Base-by-base conservation (phyloP, 2,113 vertebrate species). In the Muscicapa adusta region DNA sequence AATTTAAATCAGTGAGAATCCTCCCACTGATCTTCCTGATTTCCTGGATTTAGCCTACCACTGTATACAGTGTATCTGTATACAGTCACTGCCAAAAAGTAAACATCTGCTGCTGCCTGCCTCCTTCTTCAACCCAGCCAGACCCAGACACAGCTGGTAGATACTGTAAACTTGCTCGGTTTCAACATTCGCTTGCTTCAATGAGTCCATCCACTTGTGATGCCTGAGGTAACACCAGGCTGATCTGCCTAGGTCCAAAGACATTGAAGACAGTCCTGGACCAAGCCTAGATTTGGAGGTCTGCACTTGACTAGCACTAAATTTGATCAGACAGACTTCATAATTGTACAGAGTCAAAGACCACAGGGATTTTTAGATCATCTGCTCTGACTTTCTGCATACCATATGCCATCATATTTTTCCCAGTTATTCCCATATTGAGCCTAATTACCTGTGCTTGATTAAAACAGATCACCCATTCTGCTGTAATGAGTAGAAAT, bases 401-500 rank as follows among this genome's bases (percentile, higher is more conserved):
- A 70, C 80, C 88, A 86, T 96, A 94, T 95, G 95, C 60, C 82
- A 58, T 90, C 79, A 51, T 88, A 92, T 94, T 92, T 93, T 4
- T 2, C 60, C 23, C 24, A 77, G 88, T 94, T 94, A 88, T 88
- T 92, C 51, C 72, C 80, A 82, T 92, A 91, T 86, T 94, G 88
- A 74, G 45, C 57, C 76, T 94, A 95, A 95, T 94, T 82, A 94
- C 88, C 92, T 95, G 79, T 84, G 54, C 63, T 89, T 88, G 75
- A 96, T 86, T 89, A 84, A 95, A 96, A 93, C 25, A 92, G 91
- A 95, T 96, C 60, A 84, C 45, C 42, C 38, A 40, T 91, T 58
- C 74, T 82, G 48, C 78, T 50, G 57, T 89, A 95, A 93, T 65
- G 75, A 79, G 42, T 29, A 51, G 14, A 77, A 83, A 66, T 68